Base-by-base conservation (phyloP, 2,113 vertebrate species). In the Nanorana parkeri region DNA sequence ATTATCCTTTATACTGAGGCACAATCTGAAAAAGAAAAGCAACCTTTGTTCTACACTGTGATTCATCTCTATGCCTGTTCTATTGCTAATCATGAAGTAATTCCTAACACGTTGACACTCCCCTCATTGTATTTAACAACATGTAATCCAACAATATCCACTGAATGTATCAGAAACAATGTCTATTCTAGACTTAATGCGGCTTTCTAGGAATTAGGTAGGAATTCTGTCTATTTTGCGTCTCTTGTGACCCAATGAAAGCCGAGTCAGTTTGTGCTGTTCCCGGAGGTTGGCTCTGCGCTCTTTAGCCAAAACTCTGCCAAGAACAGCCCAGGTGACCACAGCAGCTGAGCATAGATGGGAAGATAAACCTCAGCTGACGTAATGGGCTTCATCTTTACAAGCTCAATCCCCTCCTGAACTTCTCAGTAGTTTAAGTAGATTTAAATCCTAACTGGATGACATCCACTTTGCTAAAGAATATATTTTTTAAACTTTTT, bases 81-180 rank as follows among this genome's bases (percentile, higher is more conserved):
- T 24, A 28, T 20, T 10, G 20, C 11, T 13, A 11, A 58, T 74
- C 54, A 28, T 74, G 19, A 74, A 20, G 71, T 74, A 23, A 74
- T 74, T 54, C 54, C 17, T 8, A 6, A 16, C 52, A 71, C 47
- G 26, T 55, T 72, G 24, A 20, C 28, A 56, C 51, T 6, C 19
- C 26, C 71, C 10, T 73, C 52, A n/a, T 73, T 58, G 71, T 74
- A 36, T 74, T 54, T 20, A 3, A 17, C 1, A 23, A 74, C 71
- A 74, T 71, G 54, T 54, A 71, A 71, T 71, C 6, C 47, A 19
- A n/a, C 20, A 29, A 58, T 23, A 32, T 36, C 54, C 71, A 74
- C 28, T 28, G 71, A 74, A 74, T 74, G 54, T 36, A 21, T 32
- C 71, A 56, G 23, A 72, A 58, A 74, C 71, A 58, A 58, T 60